Percentiles rank a stretch among this genome's conserved stretches.
Conservation (phyloP, 2,797 vertebrate species). For the Glyptemys insculpta region DNA sequence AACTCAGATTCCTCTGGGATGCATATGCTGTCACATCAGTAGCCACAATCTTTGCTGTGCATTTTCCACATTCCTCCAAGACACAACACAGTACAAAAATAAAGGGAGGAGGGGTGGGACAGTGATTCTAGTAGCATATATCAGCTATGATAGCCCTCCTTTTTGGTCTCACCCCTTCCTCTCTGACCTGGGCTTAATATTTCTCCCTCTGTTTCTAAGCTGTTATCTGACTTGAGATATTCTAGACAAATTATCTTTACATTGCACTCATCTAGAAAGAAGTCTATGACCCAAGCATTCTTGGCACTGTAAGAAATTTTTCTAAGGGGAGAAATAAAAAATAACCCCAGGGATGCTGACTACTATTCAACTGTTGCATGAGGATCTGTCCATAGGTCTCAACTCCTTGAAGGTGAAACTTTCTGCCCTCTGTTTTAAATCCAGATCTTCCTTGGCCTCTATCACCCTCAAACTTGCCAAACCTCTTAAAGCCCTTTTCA, state of each 20-base stretch:
- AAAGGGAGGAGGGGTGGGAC: background rate
- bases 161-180: background rate
- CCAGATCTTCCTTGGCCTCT: background rate
- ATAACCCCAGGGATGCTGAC: background rate
- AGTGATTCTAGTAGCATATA: background rate
- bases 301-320: background rate
- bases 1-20: background rate
- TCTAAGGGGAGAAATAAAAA: background rate
- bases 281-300: background rate
- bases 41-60: background rate
- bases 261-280: background rate
- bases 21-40: background rate
- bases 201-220: background rate
- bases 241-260: background rate
- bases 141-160: background rate
- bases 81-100: background rate
- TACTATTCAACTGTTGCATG: background rate
- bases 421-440: no score
- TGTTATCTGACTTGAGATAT: background rate
- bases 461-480: background rate
- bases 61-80: background rate
- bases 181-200: background rate
- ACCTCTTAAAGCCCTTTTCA: background rate
- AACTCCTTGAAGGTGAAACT: no score
- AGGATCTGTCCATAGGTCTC: background rate